These are phyloP conservation scores for Meghimatium bilineatum DNA, from an alignment of 2,888 invertebrate species.

Conservation along the genomic window DNA sequence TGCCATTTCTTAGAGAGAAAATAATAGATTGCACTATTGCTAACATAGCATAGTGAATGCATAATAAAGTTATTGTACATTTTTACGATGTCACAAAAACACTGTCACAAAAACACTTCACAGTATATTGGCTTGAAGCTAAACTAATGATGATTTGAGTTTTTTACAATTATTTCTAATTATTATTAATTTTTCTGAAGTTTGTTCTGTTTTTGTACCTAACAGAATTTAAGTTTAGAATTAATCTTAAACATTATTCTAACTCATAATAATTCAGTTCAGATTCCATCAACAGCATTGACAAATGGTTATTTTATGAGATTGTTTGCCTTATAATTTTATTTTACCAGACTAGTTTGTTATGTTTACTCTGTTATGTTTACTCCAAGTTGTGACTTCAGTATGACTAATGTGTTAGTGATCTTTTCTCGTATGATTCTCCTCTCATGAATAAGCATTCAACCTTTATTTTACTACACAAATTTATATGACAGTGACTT, in stretches of 20 bases:
- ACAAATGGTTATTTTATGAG: too few relatives aligned
- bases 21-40: not conserved
- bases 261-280: not conserved
- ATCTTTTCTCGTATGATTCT: too few relatives aligned
- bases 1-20: not conserved
- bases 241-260: not conserved
- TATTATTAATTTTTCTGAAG: not conserved
- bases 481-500: too few relatives aligned
- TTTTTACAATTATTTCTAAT: not conserved
- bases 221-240: not conserved
- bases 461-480: too few relatives aligned
- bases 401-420: too few relatives aligned
- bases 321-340: too few relatives aligned
- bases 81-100: not conserved
- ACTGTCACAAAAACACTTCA: not conserved
- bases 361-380: not conserved
- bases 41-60: not conserved
- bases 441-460: too few relatives aligned
- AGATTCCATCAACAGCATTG: too few relatives aligned
- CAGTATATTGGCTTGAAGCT: not conserved
- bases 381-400: not conserved
- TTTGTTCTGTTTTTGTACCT: not conserved
- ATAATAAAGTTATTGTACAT: not conserved
- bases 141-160: not conserved
- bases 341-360: not conserved